These are phyloP conservation scores for Oreochromis tanganicae DNA, from an alignment of 2,113 vertebrate genomes.

Conservation along the genomic window DNA sequence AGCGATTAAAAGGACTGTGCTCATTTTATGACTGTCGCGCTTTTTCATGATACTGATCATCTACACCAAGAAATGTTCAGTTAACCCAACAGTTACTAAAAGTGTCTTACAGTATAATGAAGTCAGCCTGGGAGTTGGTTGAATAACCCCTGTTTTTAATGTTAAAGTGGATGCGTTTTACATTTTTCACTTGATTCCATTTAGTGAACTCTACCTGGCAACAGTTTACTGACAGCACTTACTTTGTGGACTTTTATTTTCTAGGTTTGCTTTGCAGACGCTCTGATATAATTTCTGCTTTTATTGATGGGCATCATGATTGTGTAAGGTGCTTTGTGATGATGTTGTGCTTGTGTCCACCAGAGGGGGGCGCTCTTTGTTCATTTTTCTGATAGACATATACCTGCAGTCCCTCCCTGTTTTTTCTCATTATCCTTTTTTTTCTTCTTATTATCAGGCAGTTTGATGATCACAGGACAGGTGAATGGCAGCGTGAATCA, in stretches of 20 bases:
- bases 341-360: neutral
- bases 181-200: neutral
- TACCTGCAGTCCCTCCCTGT: neutral
- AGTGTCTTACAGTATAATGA: neutral
- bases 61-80: neutral
- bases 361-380: slow-evolving; percentile 17
- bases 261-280: neutral
- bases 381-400: neutral
- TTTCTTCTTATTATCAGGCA: neutral
- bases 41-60: neutral
- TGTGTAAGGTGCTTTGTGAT: neutral
- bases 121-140: neutral
- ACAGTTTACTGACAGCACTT: neutral
- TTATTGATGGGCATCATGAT: neutral
- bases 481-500: slow-evolving; percentile 45
- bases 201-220: neutral
- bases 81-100: neutral
- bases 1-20: neutral
- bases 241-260: neutral
- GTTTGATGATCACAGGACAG: slow-evolving; percentile 34
- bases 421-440: neutral
- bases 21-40: neutral
- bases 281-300: neutral
- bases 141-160: neutral
- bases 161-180: neutral